Evolutionary conservation across 2,888 invertebrate genomes (phyloP).

Genomic region (Hipparchia semele): DNA sequence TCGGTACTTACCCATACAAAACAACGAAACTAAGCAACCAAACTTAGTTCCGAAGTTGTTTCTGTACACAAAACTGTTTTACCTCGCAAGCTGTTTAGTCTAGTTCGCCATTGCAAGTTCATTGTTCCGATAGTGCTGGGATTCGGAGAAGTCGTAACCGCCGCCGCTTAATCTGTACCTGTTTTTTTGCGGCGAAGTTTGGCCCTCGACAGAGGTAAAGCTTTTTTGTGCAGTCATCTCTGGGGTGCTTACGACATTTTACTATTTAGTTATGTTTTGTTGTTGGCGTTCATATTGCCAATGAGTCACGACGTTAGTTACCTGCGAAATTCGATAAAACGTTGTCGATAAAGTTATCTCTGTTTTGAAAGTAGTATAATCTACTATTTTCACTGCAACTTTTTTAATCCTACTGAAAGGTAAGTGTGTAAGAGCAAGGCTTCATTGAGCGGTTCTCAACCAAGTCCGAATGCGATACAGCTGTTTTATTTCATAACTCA

Average conservation of each 20-base stretch:
- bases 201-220: conserved; percentile 60
- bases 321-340: conserved; percentile 59
- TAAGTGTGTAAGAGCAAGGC: too few species aligned
- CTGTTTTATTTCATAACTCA: too few species aligned
- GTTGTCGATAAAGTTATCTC: conserved; percentile 26
- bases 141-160: conserved; percentile 64
- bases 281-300: conserved; percentile 79
- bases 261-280: conserved; percentile 65
- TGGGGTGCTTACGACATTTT: conserved; percentile 71
- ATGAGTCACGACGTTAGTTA: conserved; percentile 75
- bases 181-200: conserved; percentile 61
- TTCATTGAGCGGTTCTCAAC: too few species aligned
- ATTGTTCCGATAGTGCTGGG: conserved; percentile 65
- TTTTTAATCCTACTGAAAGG: neutral
- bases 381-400: neutral
- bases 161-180: conserved; percentile 52
- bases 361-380: neutral
- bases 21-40: conserved; percentile 50
- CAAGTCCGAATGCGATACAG: too few species aligned
- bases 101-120: conserved; percentile 81
- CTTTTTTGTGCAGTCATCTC: conserved; percentile 67
- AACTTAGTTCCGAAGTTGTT: conserved; percentile 57
- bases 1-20: conserved; percentile 49
- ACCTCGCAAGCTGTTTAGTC: conserved; percentile 74
- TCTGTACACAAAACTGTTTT: conserved; percentile 63